Evolutionary conservation across 2,113 vertebrate species (phyloP).

Genomic region (Cynocephalus volans): DNA sequence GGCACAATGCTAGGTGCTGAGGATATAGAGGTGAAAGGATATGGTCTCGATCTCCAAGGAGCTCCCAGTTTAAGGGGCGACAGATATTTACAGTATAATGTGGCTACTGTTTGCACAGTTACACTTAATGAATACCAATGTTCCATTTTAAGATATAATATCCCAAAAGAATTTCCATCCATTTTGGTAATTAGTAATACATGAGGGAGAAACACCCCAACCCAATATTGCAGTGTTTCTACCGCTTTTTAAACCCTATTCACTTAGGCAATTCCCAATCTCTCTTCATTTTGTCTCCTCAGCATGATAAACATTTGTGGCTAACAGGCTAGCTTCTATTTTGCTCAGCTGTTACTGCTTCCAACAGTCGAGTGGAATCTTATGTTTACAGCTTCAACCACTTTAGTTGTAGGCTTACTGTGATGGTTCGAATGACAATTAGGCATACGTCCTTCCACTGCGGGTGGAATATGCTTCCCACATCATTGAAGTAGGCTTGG

Average conservation of each 20-base stretch:
- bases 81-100: not conserved
- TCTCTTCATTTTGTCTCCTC: not conserved
- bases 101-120: not conserved
- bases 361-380: not conserved
- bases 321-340: not conserved
- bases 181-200: not conserved
- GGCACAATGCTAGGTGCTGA: not conserved
- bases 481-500: not conserved
- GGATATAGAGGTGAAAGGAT: not conserved
- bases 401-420: not conserved
- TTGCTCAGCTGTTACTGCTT: no score
- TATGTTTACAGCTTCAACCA: not conserved
- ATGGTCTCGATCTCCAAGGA: not conserved
- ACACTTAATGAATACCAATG: not conserved
- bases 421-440: no score
- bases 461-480: not conserved
- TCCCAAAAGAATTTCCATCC: not conserved
- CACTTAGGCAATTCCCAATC: not conserved
- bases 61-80: not conserved
- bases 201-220: not conserved
- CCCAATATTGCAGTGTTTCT: not conserved
- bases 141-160: not conserved
- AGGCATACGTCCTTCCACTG: not conserved
- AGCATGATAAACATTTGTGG: no score
- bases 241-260: not conserved